Evolutionary conservation across 2,113 vertebrate species (phyloP).

Genomic region (Machaerirhynchus nigripectus): DNA sequence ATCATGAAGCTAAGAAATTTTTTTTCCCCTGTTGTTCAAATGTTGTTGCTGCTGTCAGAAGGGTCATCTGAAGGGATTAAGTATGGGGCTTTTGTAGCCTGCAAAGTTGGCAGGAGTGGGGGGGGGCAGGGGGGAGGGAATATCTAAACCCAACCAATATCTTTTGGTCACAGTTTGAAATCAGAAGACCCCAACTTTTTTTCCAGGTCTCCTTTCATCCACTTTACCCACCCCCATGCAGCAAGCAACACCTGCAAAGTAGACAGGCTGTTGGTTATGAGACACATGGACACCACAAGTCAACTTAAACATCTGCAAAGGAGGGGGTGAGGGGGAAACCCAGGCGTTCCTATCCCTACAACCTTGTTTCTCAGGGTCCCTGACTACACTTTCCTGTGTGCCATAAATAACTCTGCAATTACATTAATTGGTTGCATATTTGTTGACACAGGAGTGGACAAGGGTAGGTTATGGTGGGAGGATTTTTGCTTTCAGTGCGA

Average conservation of each 20-base stretch:
- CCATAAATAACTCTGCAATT: conserved; percentile 82
- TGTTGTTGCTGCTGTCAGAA: conserved; percentile 58
- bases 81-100: conserved; percentile 42
- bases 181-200: conserved; percentile 64
- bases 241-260: conserved; percentile 77
- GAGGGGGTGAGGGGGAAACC: background rate
- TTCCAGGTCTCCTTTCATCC: conserved; percentile 36
- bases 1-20: conserved; percentile 53
- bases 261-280: conserved; percentile 68
- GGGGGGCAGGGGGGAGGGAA: background rate
- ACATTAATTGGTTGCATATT: conserved; percentile 86
- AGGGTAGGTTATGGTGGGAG: conserved; percentile 60
- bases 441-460: conserved; percentile 72
- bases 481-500: conserved; percentile 64
- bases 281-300: conserved; percentile 79
- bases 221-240: conserved; percentile 24
- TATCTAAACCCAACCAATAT: conserved; percentile 46
- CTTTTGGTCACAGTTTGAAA: conserved; percentile 74
- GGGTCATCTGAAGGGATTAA: conserved; percentile 71
- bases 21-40: conserved; percentile 28
- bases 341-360: conserved; percentile 51
- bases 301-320: conserved; percentile 69
- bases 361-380: conserved; percentile 69
- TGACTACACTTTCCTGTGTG: conserved; percentile 74
- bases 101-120: background rate